Evolutionary conservation across 2,113 vertebrate genomes (phyloP), one percentile per base, ranked within the genome.

Genomic region (Sinocyclocheilus anshuiensis): DNA sequence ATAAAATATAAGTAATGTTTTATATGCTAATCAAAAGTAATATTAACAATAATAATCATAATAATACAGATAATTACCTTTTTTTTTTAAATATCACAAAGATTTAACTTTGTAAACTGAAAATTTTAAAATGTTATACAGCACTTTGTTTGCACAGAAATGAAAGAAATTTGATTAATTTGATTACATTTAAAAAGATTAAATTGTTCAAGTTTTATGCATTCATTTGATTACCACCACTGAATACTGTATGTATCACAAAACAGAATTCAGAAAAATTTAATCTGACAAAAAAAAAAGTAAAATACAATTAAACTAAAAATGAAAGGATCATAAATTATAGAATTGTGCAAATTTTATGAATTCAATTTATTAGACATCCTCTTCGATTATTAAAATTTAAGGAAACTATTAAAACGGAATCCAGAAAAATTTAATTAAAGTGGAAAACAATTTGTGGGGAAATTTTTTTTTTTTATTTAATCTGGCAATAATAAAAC

Each of bases 401-500:
- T 8, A 33, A 67, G 26, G 6, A 8, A 33, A 67, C 2, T 33
- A 36, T 36, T 36, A 20, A 36, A 69, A 69, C 65, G 36, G 2
- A 69, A 29, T 67, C 22, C 22, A n/a, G n/a, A 61, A n/a, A 61
- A 61, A 61, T 2, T 11, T 0, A 6, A 15, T 55, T 55, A 10
- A 22, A 61, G 1, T 10, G 57, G 2, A 61, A 61, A 61, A 61
- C 15, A 33, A 67, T 67, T 67, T 16, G 13, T 18, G 1, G 5
- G 16, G 16, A 5, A 16, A 16, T 0, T 3, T 53, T 1, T 3
- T 9, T 9, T 0, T 4, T 53, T 0, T 1, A 22, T 9, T 22
- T 20, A 61, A 61, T 61, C n/a, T 61, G 33, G 29, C 7, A 2
- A 4, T 20, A 71, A 71, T 22, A 10, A 20, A 39, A 39, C 3